phyloP scores from a whole-genome alignment of 2,888 invertebrate genomes.

The Isotomurus palustris region DNA sequence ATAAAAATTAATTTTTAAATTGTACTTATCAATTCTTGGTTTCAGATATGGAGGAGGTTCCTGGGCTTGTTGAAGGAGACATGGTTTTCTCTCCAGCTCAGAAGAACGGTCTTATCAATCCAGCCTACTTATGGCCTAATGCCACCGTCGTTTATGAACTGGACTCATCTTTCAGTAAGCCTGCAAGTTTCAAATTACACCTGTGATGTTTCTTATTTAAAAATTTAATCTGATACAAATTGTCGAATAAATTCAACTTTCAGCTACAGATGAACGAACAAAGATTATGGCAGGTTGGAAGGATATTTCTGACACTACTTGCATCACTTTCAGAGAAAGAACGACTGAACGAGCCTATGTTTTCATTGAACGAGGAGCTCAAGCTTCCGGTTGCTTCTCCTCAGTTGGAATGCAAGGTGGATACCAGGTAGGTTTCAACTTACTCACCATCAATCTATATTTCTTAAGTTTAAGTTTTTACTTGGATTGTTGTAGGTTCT shows the following conservation, averaged over 20 bases:
- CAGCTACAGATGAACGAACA: slow-evolving; percentile 52
- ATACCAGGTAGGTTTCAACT: slow-evolving; percentile 44
- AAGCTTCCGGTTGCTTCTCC: slow-evolving; percentile 52
- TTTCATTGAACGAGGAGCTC: slow-evolving; percentile 23
- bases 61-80: slow-evolving; percentile 55
- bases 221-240: not conserved
- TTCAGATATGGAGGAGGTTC: not conserved
- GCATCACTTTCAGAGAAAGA: slow-evolving; percentile 50
- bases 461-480: not conserved
- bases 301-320: slow-evolving; percentile 54
- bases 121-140: slow-evolving; percentile 54
- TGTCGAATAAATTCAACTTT: slow-evolving; percentile 35
- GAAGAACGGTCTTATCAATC: slow-evolving; percentile 54
- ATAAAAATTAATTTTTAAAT: too few species aligned
- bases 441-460: not conserved
- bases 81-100: slow-evolving; percentile 50
- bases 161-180: slow-evolving; percentile 54
- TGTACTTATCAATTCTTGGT: too few species aligned
- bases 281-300: slow-evolving; percentile 53
- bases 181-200: not conserved
- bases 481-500: slow-evolving; percentile 51
- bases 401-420: slow-evolving; percentile 53
- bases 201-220: not conserved
- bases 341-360: slow-evolving; percentile 32
- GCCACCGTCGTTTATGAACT: slow-evolving; percentile 54